Evolutionary conservation across 2,113 vertebrate species (phyloP), one percentile per base, ranked within the genome.

Genomic region (Oreochromis tanganicae): DNA sequence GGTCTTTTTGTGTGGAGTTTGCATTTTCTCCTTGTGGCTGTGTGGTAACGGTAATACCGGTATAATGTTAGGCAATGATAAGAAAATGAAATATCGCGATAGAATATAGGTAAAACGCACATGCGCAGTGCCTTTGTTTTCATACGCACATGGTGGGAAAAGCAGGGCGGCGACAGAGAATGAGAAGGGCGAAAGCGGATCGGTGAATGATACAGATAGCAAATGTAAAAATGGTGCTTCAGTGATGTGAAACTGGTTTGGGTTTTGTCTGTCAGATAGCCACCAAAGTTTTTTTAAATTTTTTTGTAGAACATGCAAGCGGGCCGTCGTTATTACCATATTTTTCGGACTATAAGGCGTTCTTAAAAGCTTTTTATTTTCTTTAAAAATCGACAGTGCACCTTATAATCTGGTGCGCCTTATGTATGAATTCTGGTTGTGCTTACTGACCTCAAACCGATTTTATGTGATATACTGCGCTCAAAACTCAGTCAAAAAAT

Each of bases 361-460:
- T 17, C 2, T 9, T 59, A 59, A 59, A 59, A 61, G 29, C 2
- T 16, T 61, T 61, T 34, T 34, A 19, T 9, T 10, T 61, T 61
- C 57, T 19, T 61, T 34, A 34, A 6, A 61, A 19, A 61, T 34
- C 1, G 2, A 61, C 0, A 34, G 5, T 6, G 57, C 57, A 34
- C 16, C 57, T 19, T 61, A 61, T 34, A 34, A 61, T 61, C 2
- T 34, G 29, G 29, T 32, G 0, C 0, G 2, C 29, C 0, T 0
- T 61, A 61, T 34, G 14, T 34, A 61, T 61, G 29, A 61, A 61
- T 61, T 61, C 57, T 0, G 57, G 29, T 61, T 61, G 57, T 0
- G 57, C 29, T 61, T 61, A 34, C 29, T 61, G 29, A 61, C 29
- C 8, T 34, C 57, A 34, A 61, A 61, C 29, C 29, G 0, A 61